These are phyloP conservation scores for Phrynosoma blainvillii DNA, from an alignment of 2,113 vertebrate genomes.

Conservation along the genomic window DNA sequence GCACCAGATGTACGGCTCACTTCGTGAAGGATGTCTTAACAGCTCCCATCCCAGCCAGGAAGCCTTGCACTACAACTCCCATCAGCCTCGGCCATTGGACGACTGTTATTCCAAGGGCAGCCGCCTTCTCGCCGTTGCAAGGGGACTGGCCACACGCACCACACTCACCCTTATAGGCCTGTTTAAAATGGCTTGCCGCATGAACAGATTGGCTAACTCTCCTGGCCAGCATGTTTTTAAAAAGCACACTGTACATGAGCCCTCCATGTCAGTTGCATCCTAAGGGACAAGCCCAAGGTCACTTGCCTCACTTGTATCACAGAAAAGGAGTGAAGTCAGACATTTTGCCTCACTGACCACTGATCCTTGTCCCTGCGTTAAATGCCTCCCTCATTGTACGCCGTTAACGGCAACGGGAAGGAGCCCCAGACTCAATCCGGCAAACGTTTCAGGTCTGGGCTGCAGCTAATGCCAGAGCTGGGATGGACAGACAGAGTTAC, in stretches of 20 bases:
- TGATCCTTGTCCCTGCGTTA: not conserved
- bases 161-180: not conserved
- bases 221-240: not conserved
- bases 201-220: not conserved
- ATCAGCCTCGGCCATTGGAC: no score
- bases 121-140: not conserved
- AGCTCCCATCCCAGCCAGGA: no score
- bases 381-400: not conserved
- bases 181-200: not conserved
- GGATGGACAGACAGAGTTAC: not conserved
- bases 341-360: not conserved
- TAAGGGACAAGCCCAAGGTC: constrained; percentile 9
- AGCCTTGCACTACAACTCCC: no score
- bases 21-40: no score
- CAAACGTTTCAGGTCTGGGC: not conserved
- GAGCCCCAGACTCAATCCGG: not conserved
- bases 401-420: not conserved
- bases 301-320: not conserved
- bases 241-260: not conserved
- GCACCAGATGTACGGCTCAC: no score
- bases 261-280: not conserved
- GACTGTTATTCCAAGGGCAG: no score
- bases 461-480: not conserved
- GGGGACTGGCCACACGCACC: not conserved
- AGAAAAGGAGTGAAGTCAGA: not conserved